A percentile compares a stretch with the other conserved stretches of the same genome.
phyloP scores from a whole-genome alignment of 2,797 vertebrate species.

The Setipinna tenuifilis region DNA sequence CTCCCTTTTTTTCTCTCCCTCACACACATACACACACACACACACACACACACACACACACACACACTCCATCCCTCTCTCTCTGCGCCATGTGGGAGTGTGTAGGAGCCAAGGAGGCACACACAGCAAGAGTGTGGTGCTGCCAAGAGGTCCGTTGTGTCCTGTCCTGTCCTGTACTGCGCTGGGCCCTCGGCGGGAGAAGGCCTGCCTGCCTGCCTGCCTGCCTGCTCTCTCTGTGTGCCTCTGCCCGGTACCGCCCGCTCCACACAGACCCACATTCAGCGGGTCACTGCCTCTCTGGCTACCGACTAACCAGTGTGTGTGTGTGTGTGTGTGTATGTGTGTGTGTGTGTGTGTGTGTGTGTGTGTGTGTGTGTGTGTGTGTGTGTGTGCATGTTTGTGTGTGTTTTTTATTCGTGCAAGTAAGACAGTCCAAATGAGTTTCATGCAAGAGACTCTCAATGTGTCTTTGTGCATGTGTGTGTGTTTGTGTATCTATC shows the following conservation, averaged over 20 bases:
- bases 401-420: too few species aligned
- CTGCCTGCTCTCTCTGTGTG: not conserved
- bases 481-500: not conserved
- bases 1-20: too few species aligned
- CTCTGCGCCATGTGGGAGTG: not conserved
- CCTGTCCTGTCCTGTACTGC: not conserved
- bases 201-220: not conserved
- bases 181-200: not conserved
- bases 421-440: too few species aligned
- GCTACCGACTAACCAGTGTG: not conserved
- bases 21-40: too few species aligned
- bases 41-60: too few species aligned
- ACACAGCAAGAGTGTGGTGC: not conserved
- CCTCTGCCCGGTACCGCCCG: not conserved
- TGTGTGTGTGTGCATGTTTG: not conserved
- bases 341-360: not conserved
- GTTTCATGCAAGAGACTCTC: too few species aligned
- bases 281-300: slow-evolving; percentile 48
- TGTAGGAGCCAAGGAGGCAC: not conserved
- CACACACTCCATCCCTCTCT: not conserved
- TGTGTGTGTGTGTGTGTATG: not conserved
- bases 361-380: not conserved
- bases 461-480: not conserved
- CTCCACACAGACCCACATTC: slow-evolving; percentile 50
- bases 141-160: slow-evolving; percentile 15